phyloP scores from a whole-genome alignment of 2,797 vertebrate genomes.

The Sternotherus odoratus region DNA sequence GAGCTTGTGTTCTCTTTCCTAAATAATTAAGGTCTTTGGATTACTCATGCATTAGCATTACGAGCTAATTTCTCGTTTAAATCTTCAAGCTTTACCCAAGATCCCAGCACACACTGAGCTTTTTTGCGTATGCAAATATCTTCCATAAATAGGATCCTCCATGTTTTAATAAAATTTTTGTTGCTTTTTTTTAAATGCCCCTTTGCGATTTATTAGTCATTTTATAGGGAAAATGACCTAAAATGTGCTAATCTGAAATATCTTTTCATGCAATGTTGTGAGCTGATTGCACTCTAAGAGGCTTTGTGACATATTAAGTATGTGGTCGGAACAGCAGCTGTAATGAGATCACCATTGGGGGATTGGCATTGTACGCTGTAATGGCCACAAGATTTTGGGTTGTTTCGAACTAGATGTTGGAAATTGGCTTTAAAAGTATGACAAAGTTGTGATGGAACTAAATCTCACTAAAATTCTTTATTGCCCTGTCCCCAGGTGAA shows the following conservation, averaged over 20 bases:
- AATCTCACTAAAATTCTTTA: not conserved
- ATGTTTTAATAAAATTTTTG: not conserved
- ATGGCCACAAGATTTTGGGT: not conserved
- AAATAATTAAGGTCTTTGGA: not conserved
- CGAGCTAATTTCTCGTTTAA: not conserved
- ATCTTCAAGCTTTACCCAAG: not conserved
- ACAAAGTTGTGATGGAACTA: not conserved
- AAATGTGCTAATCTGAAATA: slow-evolving; percentile 26
- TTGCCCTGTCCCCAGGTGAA: not conserved
- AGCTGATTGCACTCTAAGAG: slow-evolving; percentile 10
- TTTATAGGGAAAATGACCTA: not conserved
- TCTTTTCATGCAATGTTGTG: slow-evolving; percentile 10
- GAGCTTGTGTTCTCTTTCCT: not conserved
- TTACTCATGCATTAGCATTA: not conserved
- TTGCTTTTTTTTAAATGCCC: not conserved
- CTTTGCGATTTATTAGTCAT: slow-evolving; percentile 41
- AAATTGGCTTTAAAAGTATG: slow-evolving; percentile 16
- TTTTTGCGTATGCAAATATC: not conserved
- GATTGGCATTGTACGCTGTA: slow-evolving; percentile 8
- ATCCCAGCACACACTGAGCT: fast-evolving
- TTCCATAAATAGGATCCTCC: not conserved
- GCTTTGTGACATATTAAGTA: slow-evolving; percentile 30
- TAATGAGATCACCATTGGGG: slow-evolving; percentile 3
- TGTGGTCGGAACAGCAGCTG: not conserved
- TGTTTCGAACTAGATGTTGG: not conserved